Base-by-base conservation (phyloP, 2,113 vertebrate genomes). In the Eira barbara region DNA sequence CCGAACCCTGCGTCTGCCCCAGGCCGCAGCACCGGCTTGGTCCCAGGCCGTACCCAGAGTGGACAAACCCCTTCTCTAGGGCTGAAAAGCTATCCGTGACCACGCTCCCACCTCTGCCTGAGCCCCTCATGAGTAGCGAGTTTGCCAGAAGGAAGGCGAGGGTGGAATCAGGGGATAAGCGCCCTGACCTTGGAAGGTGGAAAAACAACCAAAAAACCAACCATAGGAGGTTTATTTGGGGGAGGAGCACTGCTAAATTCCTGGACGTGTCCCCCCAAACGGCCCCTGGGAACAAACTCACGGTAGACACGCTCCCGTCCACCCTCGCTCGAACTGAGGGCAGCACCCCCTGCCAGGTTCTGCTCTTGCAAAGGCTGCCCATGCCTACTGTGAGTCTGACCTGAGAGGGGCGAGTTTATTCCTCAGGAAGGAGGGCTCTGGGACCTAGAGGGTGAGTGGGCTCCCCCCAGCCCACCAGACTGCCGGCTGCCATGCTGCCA, bases 361-460 rank as follows among this genome's bases (percentile, higher is more conserved):
- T 65, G 31, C 52, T 63, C 52, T 47, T 65, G 6, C 83, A 45
- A 85, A 86, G 42, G 29, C 78, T n/a, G 31, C 49, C 42, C 29
- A 20, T 0, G 0, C 9, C n/a, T 10, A 13, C 17, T 3, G 10
- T 12, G 14, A 7, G 5, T 36, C 57, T 6, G 14, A 45, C 45
- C 63, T 59, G 12, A 4, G 27, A 82, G 45, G 63, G 52, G 34
- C 55, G 15, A 11, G 31, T 67, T 89, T 65, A 42, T 63, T 81
- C 63, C 90, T 84, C 6, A 71, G n/a, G n/a, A 6, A 91, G 67
- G 29, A 78, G 27, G n/a, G 12, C 3, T 69, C 59, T 45, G 39
- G 27, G n/a, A 47, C 27, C 39, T 27, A n/a, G 17, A 42, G 27
- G 34, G 7, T 4, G 9, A 39, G 21, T 27, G 25, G 7, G 5